Evolutionary conservation across 2,113 vertebrate genomes (phyloP).

Genomic region (Bujurquina vittata): DNA sequence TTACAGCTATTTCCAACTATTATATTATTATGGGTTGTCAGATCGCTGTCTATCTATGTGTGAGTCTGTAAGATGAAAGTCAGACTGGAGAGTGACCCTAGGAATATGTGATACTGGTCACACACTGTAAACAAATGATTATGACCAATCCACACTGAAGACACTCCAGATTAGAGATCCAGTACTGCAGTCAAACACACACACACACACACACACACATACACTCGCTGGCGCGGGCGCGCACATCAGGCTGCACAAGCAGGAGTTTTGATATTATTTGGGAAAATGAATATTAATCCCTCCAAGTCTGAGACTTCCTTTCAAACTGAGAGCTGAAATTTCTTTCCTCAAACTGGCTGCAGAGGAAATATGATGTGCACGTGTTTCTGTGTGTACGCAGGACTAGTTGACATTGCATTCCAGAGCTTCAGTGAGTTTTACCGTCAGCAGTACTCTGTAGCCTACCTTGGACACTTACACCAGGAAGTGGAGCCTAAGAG

Average conservation of each 20-base stretch:
- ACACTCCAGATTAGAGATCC: background rate
- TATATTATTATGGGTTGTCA: slow-evolving; percentile 61
- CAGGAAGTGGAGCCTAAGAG: slow-evolving; percentile 88
- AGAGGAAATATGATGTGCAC: background rate
- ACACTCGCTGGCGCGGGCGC: too few species aligned
- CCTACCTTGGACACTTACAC: slow-evolving; percentile 85
- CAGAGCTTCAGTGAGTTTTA: slow-evolving; percentile 90
- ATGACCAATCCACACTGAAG: background rate
- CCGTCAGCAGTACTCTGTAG: slow-evolving; percentile 83
- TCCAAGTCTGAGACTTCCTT: too few species aligned
- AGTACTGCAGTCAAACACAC: background rate
- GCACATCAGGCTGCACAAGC: background rate
- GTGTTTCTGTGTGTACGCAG: slow-evolving; percentile 70
- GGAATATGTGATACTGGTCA: background rate
- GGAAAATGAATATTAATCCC: too few species aligned
- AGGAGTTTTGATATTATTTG: background rate
- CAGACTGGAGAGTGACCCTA: background rate
- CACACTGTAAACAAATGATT: slow-evolving; percentile 36
- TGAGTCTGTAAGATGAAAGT: slow-evolving; percentile 43
- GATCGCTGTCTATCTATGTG: slow-evolving; percentile 26
- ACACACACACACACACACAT: background rate
- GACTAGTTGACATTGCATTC: slow-evolving; percentile 84
- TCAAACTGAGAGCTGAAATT: too few species aligned
- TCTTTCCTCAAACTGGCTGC: too few species aligned
- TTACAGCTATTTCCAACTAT: slow-evolving; percentile 71